These are phyloP conservation scores for Lapara coniferarum DNA, from an alignment of 2,888 invertebrate genomes.

Conservation along the genomic window DNA sequence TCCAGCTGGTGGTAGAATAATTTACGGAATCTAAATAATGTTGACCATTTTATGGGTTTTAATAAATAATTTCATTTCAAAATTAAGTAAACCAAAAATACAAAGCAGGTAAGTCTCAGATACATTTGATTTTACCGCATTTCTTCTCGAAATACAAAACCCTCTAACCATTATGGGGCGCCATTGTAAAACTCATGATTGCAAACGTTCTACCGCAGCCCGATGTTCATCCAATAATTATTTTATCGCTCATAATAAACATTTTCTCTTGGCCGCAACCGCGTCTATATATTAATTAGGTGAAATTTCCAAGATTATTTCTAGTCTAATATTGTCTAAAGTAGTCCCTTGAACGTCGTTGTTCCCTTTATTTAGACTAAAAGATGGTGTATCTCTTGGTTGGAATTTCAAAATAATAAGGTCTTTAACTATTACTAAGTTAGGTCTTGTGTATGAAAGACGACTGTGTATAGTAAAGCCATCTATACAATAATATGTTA, in stretches of 20 bases:
- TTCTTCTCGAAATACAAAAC: not conserved
- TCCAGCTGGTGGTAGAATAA: too few relatives aligned
- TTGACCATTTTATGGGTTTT: too few relatives aligned
- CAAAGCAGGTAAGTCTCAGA: too few relatives aligned
- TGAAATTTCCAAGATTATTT: slow-evolving; percentile 9
- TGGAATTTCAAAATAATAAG: too few relatives aligned
- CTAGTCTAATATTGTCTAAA: slow-evolving; percentile 18
- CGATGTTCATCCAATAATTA: slow-evolving; percentile 10
- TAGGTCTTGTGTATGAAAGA: not conserved
- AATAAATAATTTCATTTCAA: too few relatives aligned
- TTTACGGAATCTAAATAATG: too few relatives aligned
- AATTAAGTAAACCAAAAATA: too few relatives aligned
- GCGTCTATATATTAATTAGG: slow-evolving; percentile 17
- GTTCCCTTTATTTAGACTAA: not conserved
- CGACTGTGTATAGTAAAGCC: not conserved
- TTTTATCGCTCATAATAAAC: slow-evolving; percentile 16
- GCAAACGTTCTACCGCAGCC: not conserved
- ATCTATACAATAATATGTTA: not conserved
- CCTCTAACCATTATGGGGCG: not conserved
- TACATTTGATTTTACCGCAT: not conserved
- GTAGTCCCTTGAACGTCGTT: slow-evolving; percentile 17
- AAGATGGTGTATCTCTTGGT: not conserved
- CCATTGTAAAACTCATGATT: slow-evolving; percentile 14
- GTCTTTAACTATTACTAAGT: not conserved
- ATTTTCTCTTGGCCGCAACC: not conserved